phyloP scores from a whole-genome alignment of 2,888 invertebrate species.

The Petrolisthes manimaculis region DNA sequence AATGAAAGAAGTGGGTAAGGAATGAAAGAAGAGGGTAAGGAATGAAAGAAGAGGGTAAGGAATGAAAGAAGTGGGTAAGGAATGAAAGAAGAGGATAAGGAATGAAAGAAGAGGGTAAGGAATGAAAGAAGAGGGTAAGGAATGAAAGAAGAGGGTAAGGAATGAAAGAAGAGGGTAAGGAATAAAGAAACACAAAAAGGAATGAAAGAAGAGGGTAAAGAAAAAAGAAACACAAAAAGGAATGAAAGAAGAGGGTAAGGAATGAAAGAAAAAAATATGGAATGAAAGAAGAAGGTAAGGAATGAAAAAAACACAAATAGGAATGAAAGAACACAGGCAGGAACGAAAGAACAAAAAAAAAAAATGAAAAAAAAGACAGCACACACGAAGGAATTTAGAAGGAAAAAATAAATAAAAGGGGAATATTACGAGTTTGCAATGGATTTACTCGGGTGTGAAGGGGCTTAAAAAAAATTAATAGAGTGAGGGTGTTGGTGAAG shows the following conservation, averaged over 20 bases:
- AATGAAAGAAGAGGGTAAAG: neutral
- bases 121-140: neutral
- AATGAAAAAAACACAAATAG: neutral
- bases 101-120: neutral
- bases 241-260: neutral
- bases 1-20: neutral
- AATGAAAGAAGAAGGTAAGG: neutral
- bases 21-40: neutral
- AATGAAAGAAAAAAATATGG: neutral
- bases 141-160: neutral
- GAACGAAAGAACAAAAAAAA: neutral
- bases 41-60: neutral
- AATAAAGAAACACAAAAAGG: neutral
- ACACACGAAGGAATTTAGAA: too few relatives aligned
- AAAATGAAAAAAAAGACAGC: neutral
- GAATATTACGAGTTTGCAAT: too few relatives aligned
- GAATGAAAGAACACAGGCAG: neutral
- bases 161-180: neutral
- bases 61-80: neutral
- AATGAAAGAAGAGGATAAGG: neutral
- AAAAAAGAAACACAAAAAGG: neutral
- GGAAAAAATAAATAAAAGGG: too few relatives aligned
- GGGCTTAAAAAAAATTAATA: neutral
- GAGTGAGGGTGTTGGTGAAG: neutral
- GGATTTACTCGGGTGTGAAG: too few relatives aligned